Conservation (phyloP, 2,888 invertebrate genomes). For the Tipula lateralis region DNA sequence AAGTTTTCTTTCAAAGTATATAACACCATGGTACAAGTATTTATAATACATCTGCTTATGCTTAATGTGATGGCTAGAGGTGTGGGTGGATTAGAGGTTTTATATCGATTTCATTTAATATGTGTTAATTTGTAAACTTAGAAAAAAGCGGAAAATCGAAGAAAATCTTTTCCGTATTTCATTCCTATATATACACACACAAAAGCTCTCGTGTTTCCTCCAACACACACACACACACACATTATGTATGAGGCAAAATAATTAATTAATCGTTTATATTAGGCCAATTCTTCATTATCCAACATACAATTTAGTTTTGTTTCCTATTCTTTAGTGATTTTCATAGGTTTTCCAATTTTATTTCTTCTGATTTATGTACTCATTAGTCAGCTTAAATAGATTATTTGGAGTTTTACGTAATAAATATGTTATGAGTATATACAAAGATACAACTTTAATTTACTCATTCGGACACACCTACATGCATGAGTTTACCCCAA, state of each 20-base stretch:
- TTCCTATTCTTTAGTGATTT: background rate
- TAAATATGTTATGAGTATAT: background rate
- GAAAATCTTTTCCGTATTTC: background rate
- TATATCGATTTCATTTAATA: slow-evolving; percentile 20
- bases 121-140: background rate
- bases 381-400: background rate
- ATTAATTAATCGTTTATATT: slow-evolving; percentile 24
- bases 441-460: no score
- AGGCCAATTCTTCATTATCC: background rate
- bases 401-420: background rate
- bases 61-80: no score
- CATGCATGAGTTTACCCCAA: background rate
- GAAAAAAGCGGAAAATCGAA: background rate
- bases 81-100: no score
- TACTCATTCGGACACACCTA: no score
- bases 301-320: background rate
- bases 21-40: no score
- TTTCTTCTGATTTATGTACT: background rate
- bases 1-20: no score
- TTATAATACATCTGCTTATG: no score
- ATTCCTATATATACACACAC: background rate
- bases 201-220: background rate
- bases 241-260: background rate
- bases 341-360: background rate
- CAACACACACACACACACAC: background rate